These are phyloP conservation scores for Nasua narica DNA, from an alignment of 2,797 vertebrate genomes.

Conservation along the genomic window DNA sequence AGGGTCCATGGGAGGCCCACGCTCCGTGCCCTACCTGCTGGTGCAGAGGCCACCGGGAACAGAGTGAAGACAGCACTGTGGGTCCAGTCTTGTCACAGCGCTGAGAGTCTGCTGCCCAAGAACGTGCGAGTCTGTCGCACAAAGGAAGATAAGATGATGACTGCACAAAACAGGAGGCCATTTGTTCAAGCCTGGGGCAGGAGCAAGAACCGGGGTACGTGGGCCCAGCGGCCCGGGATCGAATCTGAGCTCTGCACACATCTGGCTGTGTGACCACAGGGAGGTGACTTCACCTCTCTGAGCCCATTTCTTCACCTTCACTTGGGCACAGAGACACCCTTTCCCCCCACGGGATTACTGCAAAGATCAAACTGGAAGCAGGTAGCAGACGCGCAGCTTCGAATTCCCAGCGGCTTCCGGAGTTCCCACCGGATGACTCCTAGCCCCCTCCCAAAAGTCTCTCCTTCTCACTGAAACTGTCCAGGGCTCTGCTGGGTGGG, in stretches of 20 bases:
- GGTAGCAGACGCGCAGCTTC: no score
- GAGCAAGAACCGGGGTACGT: neutral
- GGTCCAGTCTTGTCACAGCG: neutral
- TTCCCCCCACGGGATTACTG: neutral
- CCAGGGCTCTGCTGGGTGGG: neutral
- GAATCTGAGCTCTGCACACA: neutral
- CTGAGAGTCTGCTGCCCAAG: neutral
- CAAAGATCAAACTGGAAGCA: neutral
- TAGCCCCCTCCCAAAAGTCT: neutral
- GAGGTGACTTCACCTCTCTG: neutral
- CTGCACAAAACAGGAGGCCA: no score
- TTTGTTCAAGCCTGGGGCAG: neutral
- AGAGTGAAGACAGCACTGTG: neutral
- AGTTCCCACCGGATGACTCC: neutral
- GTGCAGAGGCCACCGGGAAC: neutral
- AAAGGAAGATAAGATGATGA: neutral
- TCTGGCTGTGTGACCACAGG: neutral
- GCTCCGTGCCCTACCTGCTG: neutral
- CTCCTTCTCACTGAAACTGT: neutral
- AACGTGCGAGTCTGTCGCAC: neutral
- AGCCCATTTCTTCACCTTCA: neutral
- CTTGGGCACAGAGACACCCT: neutral
- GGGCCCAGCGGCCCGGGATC: rapidly evolving
- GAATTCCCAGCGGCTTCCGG: neutral
- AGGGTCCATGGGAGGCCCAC: neutral